Conservation (phyloP, 2,113 vertebrate species). For the Calidris pygmaea region DNA sequence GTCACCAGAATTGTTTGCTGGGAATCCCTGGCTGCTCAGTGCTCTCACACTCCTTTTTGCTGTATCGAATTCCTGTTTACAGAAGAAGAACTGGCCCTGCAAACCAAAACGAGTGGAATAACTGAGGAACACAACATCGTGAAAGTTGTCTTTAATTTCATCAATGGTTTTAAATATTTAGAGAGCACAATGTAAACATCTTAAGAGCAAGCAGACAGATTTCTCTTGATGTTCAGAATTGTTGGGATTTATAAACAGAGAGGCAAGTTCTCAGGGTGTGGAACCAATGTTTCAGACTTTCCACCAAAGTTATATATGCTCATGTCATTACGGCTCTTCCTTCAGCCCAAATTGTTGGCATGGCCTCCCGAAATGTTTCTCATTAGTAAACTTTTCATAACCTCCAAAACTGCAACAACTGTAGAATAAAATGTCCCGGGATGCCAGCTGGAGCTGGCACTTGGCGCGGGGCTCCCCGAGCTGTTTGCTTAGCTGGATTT, state of each 20-base stretch:
- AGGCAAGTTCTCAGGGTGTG: background rate
- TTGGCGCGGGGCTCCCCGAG: background rate
- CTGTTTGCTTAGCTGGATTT: slow-evolving; percentile 44
- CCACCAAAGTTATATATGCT: background rate
- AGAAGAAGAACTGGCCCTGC: background rate
- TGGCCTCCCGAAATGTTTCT: background rate
- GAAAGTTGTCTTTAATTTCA: background rate
- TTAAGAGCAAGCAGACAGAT: background rate
- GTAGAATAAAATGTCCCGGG: background rate
- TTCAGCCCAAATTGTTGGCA: background rate
- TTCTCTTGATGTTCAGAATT: background rate
- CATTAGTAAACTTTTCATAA: slow-evolving; percentile 60
- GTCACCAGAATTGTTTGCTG: background rate
- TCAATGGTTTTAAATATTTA: slow-evolving; percentile 33
- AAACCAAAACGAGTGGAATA: background rate
- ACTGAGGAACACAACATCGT: background rate
- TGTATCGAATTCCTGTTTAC: background rate
- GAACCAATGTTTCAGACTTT: background rate
- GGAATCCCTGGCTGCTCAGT: background rate
- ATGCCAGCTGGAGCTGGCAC: slow-evolving; percentile 56
- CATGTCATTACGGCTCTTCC: background rate
- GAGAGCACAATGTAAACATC: background rate
- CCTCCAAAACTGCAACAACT: slow-evolving; percentile 29
- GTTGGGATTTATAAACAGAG: background rate
- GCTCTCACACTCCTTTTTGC: background rate